phyloP scores from a whole-genome alignment of 2,888 invertebrate genomes.

The Nysson spinosus region DNA sequence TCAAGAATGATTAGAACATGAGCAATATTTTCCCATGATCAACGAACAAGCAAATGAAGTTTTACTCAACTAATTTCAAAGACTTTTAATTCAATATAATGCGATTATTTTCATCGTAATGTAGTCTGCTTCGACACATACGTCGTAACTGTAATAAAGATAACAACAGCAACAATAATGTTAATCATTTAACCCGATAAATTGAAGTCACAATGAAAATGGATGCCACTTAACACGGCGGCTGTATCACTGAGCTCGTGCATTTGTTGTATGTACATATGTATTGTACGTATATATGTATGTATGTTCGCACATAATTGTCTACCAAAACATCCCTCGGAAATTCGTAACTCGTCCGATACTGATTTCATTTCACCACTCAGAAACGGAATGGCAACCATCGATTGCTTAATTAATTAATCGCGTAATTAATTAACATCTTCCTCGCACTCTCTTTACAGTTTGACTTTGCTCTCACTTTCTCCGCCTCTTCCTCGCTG shows the following conservation, averaged over 20 bases:
- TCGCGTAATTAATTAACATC: conserved; percentile 34
- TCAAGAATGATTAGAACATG: conserved; percentile 9
- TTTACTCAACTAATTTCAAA: not conserved
- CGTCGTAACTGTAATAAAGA: conserved; percentile 15
- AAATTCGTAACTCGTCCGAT: conserved; percentile 17
- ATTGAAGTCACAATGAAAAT: conserved; percentile 16
- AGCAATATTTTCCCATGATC: too few species aligned
- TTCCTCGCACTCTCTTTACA: conserved; percentile 41
- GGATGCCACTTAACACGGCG: conserved; percentile 5
- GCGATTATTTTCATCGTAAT: too few species aligned
- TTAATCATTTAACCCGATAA: conserved; percentile 24
- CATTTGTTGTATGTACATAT: conserved; percentile 18
- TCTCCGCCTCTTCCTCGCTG: conserved; percentile 14
- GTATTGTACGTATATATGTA: conserved; percentile 6
- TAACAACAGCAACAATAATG: conserved; percentile 18
- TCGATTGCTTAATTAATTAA: conserved; percentile 37
- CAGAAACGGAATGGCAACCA: conserved; percentile 45
- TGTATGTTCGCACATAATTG: conserved; percentile 4
- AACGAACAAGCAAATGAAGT: not conserved
- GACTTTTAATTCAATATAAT: too few species aligned
- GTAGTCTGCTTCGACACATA: too few species aligned
- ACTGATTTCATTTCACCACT: conserved; percentile 28
- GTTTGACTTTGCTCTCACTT: conserved; percentile 19
- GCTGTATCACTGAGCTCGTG: conserved; percentile 29
- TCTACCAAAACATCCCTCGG: conserved; percentile 15